Percentiles rank a stretch among this genome's conserved stretches.
These are phyloP conservation scores for Ptychochromis oligacanthus DNA, from an alignment of 2,113 vertebrate genomes.

Conservation along the genomic window DNA sequence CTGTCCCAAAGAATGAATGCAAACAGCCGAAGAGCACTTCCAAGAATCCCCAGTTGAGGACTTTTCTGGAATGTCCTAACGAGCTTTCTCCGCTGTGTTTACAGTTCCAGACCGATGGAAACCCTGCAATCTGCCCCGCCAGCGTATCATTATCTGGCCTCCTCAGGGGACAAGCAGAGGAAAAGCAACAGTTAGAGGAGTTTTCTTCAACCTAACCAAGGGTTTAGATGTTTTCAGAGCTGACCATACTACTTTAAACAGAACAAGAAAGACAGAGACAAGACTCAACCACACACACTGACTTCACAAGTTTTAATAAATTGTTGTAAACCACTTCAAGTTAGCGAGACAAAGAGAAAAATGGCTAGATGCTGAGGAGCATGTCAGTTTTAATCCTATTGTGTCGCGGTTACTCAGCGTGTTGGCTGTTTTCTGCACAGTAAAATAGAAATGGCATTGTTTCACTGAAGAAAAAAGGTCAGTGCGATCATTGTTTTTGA, in stretches of 20 bases:
- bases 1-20: conserved; percentile 71
- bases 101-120: conserved; percentile 74
- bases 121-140: conserved; percentile 75
- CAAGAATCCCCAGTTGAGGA: conserved; percentile 77
- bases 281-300: conserved; percentile 28
- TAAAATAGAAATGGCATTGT: not conserved
- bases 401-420: not conserved
- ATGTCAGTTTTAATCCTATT: conserved; percentile 24
- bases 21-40: conserved; percentile 69
- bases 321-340: conserved; percentile 24
- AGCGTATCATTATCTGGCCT: conserved; percentile 76
- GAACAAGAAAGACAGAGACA: conserved; percentile 7
- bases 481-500: conserved; percentile 32
- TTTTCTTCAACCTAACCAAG: conserved; percentile 48
- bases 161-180: conserved; percentile 50
- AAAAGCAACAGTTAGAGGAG: conserved; percentile 38
- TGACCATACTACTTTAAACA: conserved; percentile 28
- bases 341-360: conserved; percentile 39
- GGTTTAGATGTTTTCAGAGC: conserved; percentile 44
- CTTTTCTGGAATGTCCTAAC: conserved; percentile 79
- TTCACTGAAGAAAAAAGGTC: not conserved
- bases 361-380: conserved; percentile 1
- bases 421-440: not conserved
- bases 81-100: conserved; percentile 71
- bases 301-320: conserved; percentile 33